These are phyloP conservation scores for Cotesia typhae DNA, from an alignment of 1,140 invertebrate species.

Conservation along the genomic window DNA sequence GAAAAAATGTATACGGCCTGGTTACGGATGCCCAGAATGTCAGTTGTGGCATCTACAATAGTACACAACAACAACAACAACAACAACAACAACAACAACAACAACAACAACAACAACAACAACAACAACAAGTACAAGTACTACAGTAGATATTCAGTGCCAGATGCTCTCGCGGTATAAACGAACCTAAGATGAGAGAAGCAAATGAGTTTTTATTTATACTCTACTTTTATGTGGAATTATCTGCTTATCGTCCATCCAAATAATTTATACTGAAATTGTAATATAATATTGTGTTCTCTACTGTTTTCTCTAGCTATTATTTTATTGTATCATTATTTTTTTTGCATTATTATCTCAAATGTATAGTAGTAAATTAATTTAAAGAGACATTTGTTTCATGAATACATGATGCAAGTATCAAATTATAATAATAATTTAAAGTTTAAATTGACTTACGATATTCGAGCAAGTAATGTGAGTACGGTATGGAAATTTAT, in stretches of 20 bases:
- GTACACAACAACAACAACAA: not conserved
- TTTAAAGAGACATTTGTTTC: not conserved
- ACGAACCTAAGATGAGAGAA: slow-evolving; percentile 21
- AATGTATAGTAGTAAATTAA: no score
- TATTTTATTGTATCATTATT: not conserved
- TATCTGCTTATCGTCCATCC: slow-evolving; percentile 40
- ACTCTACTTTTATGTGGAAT: slow-evolving; percentile 30
- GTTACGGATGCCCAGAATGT: slow-evolving; percentile 28
- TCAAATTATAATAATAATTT: no score
- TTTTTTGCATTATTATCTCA: not conserved
- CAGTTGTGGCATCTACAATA: slow-evolving; percentile 27
- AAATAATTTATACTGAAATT: slow-evolving; percentile 18
- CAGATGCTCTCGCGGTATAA: slow-evolving; percentile 39
- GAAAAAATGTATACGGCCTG: slow-evolving; percentile 5
- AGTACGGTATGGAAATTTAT: no score
- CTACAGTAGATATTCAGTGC: slow-evolving; percentile 15
- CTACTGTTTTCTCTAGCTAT: not conserved
- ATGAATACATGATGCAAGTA: no score
- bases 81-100: not conserved
- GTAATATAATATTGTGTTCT: slow-evolving; percentile 5
- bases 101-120: not conserved
- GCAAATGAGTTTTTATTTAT: slow-evolving; percentile 43
- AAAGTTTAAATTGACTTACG: no score
- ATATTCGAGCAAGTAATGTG: no score
- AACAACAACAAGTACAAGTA: slow-evolving; percentile 2